Evolutionary conservation across 2,888 invertebrate species (phyloP).

Genomic region (Pinctada fucata): DNA sequence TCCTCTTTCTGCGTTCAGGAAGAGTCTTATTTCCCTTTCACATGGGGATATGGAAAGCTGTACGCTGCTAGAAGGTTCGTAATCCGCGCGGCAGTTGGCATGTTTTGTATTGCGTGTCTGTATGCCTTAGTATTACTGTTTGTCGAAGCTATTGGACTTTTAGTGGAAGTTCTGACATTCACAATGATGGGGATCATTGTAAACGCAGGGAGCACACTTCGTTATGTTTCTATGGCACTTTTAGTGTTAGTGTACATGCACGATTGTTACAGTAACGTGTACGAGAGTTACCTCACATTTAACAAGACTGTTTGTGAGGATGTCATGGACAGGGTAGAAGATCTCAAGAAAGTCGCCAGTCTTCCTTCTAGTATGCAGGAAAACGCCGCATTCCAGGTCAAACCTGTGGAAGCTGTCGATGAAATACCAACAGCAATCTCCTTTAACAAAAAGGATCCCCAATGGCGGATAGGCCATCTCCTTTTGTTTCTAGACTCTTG

Average conservation of each 20-base stretch:
- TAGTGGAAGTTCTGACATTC: constrained; percentile 71
- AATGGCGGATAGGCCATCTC: constrained; percentile 73
- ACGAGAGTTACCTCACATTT: constrained; percentile 74
- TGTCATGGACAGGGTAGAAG: constrained; percentile 69
- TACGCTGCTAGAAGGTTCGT: constrained; percentile 40
- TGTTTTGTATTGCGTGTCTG: constrained; percentile 62
- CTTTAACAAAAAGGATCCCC: constrained; percentile 62
- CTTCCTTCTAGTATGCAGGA: constrained; percentile 68
- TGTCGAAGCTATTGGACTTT: constrained; percentile 69
- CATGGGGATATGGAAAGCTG: constrained; percentile 49
- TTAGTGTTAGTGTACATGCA: constrained; percentile 74
- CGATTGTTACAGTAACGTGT: constrained; percentile 75
- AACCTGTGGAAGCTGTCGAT: constrained; percentile 65
- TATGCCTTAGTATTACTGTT: constrained; percentile 66
- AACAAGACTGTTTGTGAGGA: constrained; percentile 72
- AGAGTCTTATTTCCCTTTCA: constrained; percentile 52
- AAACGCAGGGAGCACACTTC: constrained; percentile 69
- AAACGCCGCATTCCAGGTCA: constrained; percentile 71
- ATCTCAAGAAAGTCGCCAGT: constrained; percentile 69
- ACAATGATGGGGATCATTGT: constrained; percentile 75
- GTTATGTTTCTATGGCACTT: constrained; percentile 72
- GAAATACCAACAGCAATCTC: constrained; percentile 61
- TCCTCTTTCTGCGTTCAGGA: constrained; percentile 40
- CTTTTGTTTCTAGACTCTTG: constrained; percentile 72
- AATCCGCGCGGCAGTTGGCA: constrained; percentile 54